Base-by-base conservation (phyloP, 2,113 vertebrate species). In the Sander lucioperca region DNA sequence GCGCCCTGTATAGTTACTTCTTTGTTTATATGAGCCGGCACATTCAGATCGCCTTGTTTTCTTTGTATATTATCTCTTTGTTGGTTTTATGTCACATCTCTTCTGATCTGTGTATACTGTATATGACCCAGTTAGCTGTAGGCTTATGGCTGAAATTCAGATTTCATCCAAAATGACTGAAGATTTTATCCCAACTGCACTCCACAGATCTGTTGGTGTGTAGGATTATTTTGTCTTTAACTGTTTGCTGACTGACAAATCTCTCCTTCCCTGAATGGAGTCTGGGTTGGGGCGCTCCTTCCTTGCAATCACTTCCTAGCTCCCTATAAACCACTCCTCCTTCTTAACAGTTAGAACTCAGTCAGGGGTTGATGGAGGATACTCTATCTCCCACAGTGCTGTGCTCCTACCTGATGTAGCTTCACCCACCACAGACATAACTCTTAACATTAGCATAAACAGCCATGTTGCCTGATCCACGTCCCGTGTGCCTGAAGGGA, bases 401-500 rank as follows among this genome's bases (percentile, higher is more conserved):
- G 2, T 58, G 43, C 56, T 70, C 30, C 15, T 9, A 39, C 27
- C 45, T 21, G 30, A 43, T 53, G 66, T 71, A 54, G 77, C 77
- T 53, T n/a, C 56, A 6, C 54, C 56, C 63, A 67, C 51, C 25
- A 48, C 57, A 25, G 53, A 48, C 45, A 18, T 48, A 19, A 9
- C 61, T 63, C 27, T 30, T 30, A 13, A 27, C 48, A 53, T 77
- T 61, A 68, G 43, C 75, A 25, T 66, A 3, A 56, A 19, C 51
- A 69, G 65, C 72, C 72, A 25, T 21, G 65, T 57, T 70, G 80
- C 80, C 80, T 82, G 72, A 69, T 47, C 64, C 64, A 33, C 48
- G 13, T 75, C 64, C 47, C 54, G 21, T 66, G 70, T 81, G 70
- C 79, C 79, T 75, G 79, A 74, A 73, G 15, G 74, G 50, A 66